Conservation (phyloP, 2,888 invertebrate species). For the Julus scandinavius region DNA sequence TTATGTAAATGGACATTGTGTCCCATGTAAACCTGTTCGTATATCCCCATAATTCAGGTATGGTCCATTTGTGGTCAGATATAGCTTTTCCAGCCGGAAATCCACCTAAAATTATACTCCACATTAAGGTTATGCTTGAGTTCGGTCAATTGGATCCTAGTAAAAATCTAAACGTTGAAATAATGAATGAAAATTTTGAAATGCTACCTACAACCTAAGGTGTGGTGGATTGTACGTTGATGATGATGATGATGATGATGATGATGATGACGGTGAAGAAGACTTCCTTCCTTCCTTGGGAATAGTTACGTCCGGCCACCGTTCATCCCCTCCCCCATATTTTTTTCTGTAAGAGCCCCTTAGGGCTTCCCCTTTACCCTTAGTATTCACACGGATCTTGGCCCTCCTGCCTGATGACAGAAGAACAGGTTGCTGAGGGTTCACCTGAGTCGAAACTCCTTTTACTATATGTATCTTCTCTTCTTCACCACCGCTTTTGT, state of each 20-base stretch:
- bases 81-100: no score
- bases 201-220: neutral
- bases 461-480: neutral
- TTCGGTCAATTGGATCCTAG: neutral
- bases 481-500: slow-evolving; percentile 28
- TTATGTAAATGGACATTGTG: no score
- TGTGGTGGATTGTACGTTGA: neutral
- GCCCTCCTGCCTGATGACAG: slow-evolving; percentile 22
- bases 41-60: no score
- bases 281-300: slow-evolving; percentile 46
- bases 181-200: slow-evolving; percentile 19
- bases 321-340: slow-evolving; percentile 23
- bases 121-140: neutral
- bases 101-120: no score
- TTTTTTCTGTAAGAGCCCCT: neutral
- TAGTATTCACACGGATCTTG: slow-evolving; percentile 36
- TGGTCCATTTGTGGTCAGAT: no score
- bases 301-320: slow-evolving; percentile 41
- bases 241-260: no score
- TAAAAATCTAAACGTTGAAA: neutral
- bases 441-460: neutral
- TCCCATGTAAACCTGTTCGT: no score
- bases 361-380: slow-evolving; percentile 44
- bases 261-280: neutral
- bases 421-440: slow-evolving; percentile 27